Percentiles rank a stretch among this genome's conserved stretches.
Conservation (phyloP, 2,888 invertebrate genomes). For the Reticulitermes lucifugus region DNA sequence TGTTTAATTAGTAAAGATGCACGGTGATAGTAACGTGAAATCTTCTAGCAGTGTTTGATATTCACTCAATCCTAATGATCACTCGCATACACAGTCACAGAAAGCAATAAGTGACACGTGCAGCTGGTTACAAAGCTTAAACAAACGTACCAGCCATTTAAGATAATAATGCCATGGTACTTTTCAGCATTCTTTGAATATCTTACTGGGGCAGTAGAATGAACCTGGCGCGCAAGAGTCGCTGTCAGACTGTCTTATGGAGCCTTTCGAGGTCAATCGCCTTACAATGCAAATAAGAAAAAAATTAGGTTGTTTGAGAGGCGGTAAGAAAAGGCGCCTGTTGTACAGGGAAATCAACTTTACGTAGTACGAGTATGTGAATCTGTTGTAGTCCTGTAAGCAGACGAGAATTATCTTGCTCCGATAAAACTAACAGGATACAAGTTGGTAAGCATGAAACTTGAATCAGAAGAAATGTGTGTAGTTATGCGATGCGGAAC, state of each 20-base stretch:
- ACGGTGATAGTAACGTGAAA: no score
- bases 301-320: not conserved
- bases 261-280: not conserved
- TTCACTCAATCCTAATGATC: no score
- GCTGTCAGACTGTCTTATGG: not conserved
- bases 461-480: not conserved
- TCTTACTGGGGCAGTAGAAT: no score
- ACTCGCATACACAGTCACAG: no score
- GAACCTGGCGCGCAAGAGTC: no score
- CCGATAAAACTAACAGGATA: not conserved
- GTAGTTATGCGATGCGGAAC: not conserved
- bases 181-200: no score
- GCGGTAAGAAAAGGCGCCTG: not conserved
- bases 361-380: not conserved
- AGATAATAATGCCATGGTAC: no score
- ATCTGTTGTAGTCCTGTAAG: not conserved
- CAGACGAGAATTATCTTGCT: not conserved
- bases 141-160: no score
- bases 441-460: not conserved
- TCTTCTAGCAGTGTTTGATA: no score
- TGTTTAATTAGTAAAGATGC: no score
- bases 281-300: not conserved
- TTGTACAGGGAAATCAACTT: not conserved
- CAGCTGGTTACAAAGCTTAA: no score
- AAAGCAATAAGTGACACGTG: no score